These are phyloP conservation scores for Stomorhina lunata DNA, from an alignment of 2,888 invertebrate genomes.

Conservation along the genomic window DNA sequence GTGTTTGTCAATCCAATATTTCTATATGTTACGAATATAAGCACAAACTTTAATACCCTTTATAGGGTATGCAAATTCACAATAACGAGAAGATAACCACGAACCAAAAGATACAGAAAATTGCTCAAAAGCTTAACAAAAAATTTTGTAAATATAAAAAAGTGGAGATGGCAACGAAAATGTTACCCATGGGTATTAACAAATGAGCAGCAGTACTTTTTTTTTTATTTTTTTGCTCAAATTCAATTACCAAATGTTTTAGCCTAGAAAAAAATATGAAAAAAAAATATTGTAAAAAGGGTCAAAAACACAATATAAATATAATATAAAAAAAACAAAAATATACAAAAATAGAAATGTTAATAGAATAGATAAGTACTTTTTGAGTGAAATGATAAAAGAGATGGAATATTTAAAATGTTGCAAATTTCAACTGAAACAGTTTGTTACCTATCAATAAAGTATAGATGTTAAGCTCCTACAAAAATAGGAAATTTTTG, in stretches of 20 bases:
- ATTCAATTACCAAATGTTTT: conserved; percentile 1
- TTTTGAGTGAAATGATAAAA: neutral
- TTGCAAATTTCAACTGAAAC: no score
- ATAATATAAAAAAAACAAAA: neutral
- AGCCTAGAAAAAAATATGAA: neutral
- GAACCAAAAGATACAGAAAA: neutral
- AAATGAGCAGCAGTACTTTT: conserved; percentile 34
- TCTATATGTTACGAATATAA: no score
- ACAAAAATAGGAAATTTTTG: no score
- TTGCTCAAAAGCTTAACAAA: neutral
- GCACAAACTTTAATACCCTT: no score
- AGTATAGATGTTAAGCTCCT: no score
- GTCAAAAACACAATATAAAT: neutral
- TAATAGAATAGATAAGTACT: neutral
- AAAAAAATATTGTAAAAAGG: neutral
- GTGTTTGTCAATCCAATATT: no score
- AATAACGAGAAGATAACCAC: no score
- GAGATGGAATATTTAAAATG: no score
- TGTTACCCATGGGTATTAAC: neutral
- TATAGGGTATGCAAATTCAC: no score
- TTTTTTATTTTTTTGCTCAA: neutral
- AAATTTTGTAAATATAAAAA: neutral
- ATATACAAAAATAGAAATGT: neutral
- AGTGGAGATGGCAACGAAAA: neutral
- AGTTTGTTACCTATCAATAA: no score